Conservation (phyloP, 2,888 invertebrate genomes). For the Molorchus minor region DNA sequence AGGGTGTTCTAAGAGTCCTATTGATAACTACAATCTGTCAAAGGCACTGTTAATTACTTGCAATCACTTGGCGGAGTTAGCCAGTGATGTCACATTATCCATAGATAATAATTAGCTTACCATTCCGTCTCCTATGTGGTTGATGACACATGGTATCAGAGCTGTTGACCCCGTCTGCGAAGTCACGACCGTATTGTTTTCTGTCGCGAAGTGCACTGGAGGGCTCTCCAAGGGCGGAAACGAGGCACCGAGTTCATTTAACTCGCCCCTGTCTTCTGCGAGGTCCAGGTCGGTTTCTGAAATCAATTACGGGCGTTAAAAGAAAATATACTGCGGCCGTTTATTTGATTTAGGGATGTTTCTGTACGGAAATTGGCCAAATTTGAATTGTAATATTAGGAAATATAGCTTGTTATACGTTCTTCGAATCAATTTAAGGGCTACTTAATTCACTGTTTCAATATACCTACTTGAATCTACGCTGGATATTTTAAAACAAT, state of each 20-base stretch:
- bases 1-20: too few relatives aligned
- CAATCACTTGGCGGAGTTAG: too few relatives aligned
- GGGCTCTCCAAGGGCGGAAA: conserved; percentile 63
- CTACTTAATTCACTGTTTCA: too few relatives aligned
- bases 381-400: too few relatives aligned
- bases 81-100: too few relatives aligned
- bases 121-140: conserved; percentile 87
- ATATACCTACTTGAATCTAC: too few relatives aligned
- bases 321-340: background rate
- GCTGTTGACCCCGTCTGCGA: conserved; percentile 88
- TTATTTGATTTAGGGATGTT: background rate
- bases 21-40: too few relatives aligned
- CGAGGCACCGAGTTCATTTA: conserved; percentile 59
- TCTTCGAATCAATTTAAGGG: too few relatives aligned
- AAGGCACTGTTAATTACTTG: too few relatives aligned
- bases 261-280: conserved; percentile 54
- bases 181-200: conserved; percentile 82
- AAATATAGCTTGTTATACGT: too few relatives aligned
- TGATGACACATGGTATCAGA: conserved; percentile 82
- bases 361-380: too few relatives aligned
- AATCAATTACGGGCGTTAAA: conserved; percentile 19
- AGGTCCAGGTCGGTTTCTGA: conserved; percentile 46
- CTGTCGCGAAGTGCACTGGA: conserved; percentile 83
- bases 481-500: too few relatives aligned
- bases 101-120: conserved; percentile 70